Base-by-base conservation (phyloP, 2,888 invertebrate genomes). In the Drosophila cyrtoloma region DNA sequence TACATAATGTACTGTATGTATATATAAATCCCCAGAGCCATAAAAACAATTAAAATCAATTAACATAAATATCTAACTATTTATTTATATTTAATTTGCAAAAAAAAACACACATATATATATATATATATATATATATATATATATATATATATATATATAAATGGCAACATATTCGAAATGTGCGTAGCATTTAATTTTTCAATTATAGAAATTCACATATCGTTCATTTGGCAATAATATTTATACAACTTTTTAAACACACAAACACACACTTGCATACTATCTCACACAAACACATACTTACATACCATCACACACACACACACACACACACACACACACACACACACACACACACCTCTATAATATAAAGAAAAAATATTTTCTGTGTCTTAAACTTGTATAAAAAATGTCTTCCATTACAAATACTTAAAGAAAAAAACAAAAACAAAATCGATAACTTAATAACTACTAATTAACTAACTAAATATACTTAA, bases 321-420 rank as follows among this genome's bases (percentile, higher is more conserved):
- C 55, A 64, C 47, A 50, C 56, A 77, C 55, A 74, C 52, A 80
- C 35, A 66, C n/a, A 62, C 22, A 51, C 32, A 78, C 22, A 30
- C 32, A 50, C 35, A 75, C 68, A 56, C 42, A 67, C 39, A 82
- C 69, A 75, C 66, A 83, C 35, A n/a, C n/a, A n/a, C n/a, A n/a
- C n/a, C 62, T 71, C 66, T 71, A 71, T 52, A 58, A 71, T 77
- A 75, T 77, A 89, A 78, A 81, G 79, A 82, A 80, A 88, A 91
- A 92, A 93, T 91, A 92, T 92, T 93, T 93, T 93, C 93, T 93
- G 93, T 93, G 93, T 93, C 93, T 93, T 93, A 93, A 93, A 93
- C 93, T 93, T 93, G 93, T 93, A 93, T 93, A 93, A 93, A 92
- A 90, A 91, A 92, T 93, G 93, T 93, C 93, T 93, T 93, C 93